These are phyloP conservation scores for Habropoda laboriosa DNA, from an alignment of 1,140 invertebrate species.

Conservation along the genomic window DNA sequence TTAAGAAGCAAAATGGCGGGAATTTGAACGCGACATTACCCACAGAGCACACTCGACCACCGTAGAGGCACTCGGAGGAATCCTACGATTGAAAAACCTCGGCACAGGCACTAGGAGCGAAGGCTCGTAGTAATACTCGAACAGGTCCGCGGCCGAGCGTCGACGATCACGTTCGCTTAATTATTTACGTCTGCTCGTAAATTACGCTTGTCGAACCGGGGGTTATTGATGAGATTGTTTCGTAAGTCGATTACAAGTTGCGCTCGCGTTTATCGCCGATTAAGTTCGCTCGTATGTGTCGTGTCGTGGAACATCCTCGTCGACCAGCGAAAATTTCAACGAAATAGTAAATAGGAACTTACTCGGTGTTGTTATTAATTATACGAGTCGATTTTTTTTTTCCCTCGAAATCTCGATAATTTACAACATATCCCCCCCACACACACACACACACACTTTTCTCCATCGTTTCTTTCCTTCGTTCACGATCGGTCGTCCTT, in stretches of 20 bases:
- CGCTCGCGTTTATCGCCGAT: constrained; percentile 39
- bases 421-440: neutral
- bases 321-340: neutral
- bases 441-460: too few species aligned
- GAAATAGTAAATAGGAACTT: neutral
- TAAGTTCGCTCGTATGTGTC: constrained; percentile 37
- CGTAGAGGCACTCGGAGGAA: neutral
- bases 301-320: constrained; percentile 30
- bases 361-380: neutral
- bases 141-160: neutral
- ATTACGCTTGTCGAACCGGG: constrained; percentile 51
- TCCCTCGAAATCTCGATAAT: neutral
- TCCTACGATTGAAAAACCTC: constrained; percentile 3
- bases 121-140: too few species aligned
- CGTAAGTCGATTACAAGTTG: constrained; percentile 52
- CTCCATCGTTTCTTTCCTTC: too few species aligned
- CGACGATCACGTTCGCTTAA: constrained; percentile 50
- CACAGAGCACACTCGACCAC: neutral
- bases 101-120: too few species aligned
- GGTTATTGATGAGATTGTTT: constrained; percentile 55
- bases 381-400: too few species aligned
- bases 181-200: constrained; percentile 54
- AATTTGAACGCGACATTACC: neutral
- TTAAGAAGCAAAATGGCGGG: too few species aligned
- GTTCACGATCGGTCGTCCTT: neutral